Conservation (phyloP, 1,140 invertebrate genomes). For the Luehdorfia chinensis region DNA sequence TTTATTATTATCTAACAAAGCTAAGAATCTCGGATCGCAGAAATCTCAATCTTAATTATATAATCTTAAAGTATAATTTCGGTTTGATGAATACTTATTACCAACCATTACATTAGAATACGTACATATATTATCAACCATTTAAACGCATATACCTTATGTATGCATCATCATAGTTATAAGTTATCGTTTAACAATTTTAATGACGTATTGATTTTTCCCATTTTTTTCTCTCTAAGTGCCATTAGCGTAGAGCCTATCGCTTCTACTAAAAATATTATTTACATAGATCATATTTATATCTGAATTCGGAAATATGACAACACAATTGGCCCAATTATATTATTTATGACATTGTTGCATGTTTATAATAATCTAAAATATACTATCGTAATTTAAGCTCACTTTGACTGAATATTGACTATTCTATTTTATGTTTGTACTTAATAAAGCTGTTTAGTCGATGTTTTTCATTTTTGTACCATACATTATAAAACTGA, state of each 20-base stretch:
- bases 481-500: slow-evolving; percentile 21
- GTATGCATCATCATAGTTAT: background rate
- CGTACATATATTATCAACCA: too few species aligned
- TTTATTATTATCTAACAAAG: background rate
- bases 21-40: background rate
- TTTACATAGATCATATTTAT: background rate
- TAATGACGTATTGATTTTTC: slow-evolving; percentile 8
- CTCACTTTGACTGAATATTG: slow-evolving; percentile 40
- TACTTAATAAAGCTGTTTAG: slow-evolving; percentile 40
- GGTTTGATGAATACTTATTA: slow-evolving; percentile 9
- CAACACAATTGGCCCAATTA: too few species aligned
- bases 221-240: slow-evolving; percentile 7
- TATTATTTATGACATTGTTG: slow-evolving; percentile 18
- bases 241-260: slow-evolving; percentile 3
- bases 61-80: slow-evolving; percentile 6
- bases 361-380: slow-evolving; percentile 11
- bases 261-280: too few species aligned
- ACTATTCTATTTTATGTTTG: slow-evolving; percentile 44
- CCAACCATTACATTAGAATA: too few species aligned
- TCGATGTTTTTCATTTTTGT: slow-evolving; percentile 29
- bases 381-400: slow-evolving; percentile 17
- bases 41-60: slow-evolving; percentile 17
- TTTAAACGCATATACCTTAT: too few species aligned
- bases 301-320: slow-evolving; percentile 4
- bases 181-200: background rate